A percentile compares a stretch with the other conserved stretches of the same genome.
Evolutionary conservation across 2,797 vertebrate genomes (phyloP).

Genomic region (Sebastes itinus): DNA sequence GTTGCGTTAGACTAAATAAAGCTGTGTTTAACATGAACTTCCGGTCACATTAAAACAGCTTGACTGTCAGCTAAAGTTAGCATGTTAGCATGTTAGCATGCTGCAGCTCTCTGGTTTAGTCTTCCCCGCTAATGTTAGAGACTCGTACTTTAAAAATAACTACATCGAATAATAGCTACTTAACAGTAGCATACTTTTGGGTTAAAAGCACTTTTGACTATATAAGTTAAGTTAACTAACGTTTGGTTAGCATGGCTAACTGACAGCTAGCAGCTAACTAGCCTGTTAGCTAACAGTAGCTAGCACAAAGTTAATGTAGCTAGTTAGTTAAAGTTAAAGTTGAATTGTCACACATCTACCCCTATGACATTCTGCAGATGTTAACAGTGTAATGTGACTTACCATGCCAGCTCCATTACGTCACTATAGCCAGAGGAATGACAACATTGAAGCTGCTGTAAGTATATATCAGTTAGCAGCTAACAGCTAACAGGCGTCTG

Average conservation of each 20-base stretch:
- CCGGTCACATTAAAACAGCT: background rate
- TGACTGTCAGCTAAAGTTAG: background rate
- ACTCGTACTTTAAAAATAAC: background rate
- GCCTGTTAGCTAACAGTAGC: background rate
- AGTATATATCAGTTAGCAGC: background rate
- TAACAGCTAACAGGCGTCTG: background rate
- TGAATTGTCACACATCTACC: background rate
- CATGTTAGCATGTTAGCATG: background rate
- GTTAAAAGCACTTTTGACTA: background rate
- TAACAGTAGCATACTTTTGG: background rate
- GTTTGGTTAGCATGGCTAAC: background rate
- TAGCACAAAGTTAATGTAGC: background rate
- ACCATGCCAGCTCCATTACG: constrained; percentile 76
- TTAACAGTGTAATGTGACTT: constrained; percentile 8
- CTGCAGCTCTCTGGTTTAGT: background rate
- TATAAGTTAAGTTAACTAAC: background rate
- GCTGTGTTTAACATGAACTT: background rate
- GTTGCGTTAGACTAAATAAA: background rate
- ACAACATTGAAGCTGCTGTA: background rate
- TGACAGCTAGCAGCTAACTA: background rate
- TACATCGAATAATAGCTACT: background rate
- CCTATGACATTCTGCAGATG: fast-evolving
- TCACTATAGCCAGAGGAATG: background rate
- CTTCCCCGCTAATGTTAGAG: fast-evolving
- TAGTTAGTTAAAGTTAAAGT: background rate